Base-by-base conservation (phyloP, 2,888 invertebrate species). In the Sepioteuthis lessoniana region DNA sequence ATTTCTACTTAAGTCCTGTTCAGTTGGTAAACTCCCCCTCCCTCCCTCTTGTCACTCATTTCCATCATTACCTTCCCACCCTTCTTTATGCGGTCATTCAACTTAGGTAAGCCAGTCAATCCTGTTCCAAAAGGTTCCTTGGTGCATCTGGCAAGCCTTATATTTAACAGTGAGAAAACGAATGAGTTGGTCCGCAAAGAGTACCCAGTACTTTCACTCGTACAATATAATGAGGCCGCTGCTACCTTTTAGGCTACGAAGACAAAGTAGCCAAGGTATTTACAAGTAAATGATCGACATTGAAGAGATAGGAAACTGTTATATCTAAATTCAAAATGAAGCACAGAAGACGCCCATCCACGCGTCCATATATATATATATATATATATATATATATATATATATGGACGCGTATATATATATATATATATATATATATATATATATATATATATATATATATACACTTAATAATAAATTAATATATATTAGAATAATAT, bases 101-200 rank as follows among this genome's bases (percentile, higher is more conserved):
- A 76, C n/a, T 10, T n/a, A 76, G 76, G 76, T 76, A 76, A 76
- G 76, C 76, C n/a, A 76, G n/a, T n/a, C 76, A n/a, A 13, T 16
- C n/a, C n/a, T 76, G 76, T 76, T 76, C 16, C 76, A n/a, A n/a
- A 76, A n/a, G 76, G 76, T 76, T 76, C n/a, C 76, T 76, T n/a
- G 13, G 76, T 76, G 76, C 76, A 76, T 76, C 4, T n/a, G n/a
- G n/a, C 76, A 76, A n/a, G n/a, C n/a, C 76, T 76, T 35, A 76
- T 76, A 76, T 3, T 76, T 76, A n/a, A 76, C 16, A n/a, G 16
- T 16, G n/a, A 76, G 76, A 76, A 16, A 76, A 76, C n/a, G 76
- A 76, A 76, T 76, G n/a, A n/a, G 76, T 76, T 35, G 16, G n/a
- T 16, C n/a, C 76, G n/a, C 76, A 76, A n/a, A 76, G 76, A 76